These are phyloP conservation scores for Clarias fuscus DNA, from an alignment of 2,797 vertebrate species.

Conservation along the genomic window DNA sequence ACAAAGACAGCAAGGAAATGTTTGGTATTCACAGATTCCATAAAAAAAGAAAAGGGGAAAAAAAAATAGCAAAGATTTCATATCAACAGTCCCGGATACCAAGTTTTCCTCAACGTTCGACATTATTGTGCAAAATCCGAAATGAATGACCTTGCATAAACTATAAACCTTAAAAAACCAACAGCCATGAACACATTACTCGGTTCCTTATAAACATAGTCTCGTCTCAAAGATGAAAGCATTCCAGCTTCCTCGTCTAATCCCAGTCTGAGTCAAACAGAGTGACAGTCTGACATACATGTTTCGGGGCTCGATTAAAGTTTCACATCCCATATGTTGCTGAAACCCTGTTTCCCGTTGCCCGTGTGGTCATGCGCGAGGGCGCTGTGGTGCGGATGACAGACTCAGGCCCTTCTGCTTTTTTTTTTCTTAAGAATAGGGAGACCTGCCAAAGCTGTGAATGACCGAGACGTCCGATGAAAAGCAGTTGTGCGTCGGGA, in stretches of 20 bases:
- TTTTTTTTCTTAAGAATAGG: conserved; percentile 31
- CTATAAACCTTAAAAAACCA: neutral
- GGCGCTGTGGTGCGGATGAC: neutral
- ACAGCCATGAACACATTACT: conserved; percentile 1
- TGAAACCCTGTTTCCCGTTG: neutral
- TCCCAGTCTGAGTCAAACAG: neutral
- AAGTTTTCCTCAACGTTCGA: neutral
- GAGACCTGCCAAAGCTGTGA: conserved; percentile 28
- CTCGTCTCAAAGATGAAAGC: neutral
- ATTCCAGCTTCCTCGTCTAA: neutral
- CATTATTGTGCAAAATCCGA: neutral
- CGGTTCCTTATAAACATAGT: neutral
- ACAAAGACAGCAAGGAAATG: neutral
- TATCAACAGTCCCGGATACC: neutral
- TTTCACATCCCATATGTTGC: neutral
- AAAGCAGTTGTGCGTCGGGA: conserved; percentile 55
- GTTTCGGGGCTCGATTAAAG: conserved; percentile 4
- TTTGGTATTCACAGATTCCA: neutral
- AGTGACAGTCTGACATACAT: neutral
- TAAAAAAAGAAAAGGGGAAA: too few species aligned
- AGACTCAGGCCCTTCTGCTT: conserved; percentile 16
- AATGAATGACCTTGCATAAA: neutral
- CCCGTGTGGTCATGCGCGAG: neutral
- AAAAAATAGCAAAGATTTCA: neutral
- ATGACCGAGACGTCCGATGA: conserved; percentile 44